These are phyloP conservation scores for Drosophila suzukii DNA, from an alignment of 1,140 invertebrate genomes.

Conservation along the genomic window DNA sequence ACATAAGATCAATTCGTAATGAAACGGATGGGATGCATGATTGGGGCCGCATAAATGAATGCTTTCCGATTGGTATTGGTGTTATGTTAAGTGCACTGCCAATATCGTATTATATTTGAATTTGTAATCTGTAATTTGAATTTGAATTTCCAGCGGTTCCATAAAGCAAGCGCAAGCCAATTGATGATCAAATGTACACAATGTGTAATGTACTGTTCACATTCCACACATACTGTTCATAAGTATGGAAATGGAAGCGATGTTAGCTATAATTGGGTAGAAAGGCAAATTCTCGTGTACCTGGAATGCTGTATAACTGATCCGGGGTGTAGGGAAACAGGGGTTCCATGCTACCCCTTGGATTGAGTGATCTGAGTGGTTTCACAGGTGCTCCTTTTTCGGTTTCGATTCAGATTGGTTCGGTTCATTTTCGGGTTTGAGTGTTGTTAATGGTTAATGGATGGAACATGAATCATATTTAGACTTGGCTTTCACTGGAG, in stretches of 20 bases:
- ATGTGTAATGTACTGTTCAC: conserved; percentile 5
- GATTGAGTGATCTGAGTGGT: conserved; percentile 87
- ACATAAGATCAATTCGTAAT: conserved; percentile 3
- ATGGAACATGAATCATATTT: conserved; percentile 53
- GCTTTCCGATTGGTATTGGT: conserved; percentile 8
- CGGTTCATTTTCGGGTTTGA: conserved; percentile 16
- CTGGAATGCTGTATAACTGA: conserved; percentile 87
- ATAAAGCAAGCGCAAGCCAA: conserved; percentile 18
- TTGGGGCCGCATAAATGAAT: conserved; percentile 9
- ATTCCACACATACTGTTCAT: not conserved
- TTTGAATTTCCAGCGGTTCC: conserved; percentile 6
- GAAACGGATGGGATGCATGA: conserved; percentile 23
- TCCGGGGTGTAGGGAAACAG: conserved; percentile 86
- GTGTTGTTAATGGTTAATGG: conserved; percentile 35
- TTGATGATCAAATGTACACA: conserved; percentile 2
- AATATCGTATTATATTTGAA: not conserved
- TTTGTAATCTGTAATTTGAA: conserved; percentile 7
- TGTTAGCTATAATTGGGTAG: conserved; percentile 18
- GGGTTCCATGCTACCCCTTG: conserved; percentile 85
- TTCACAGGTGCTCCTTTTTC: conserved; percentile 86
- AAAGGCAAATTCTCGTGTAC: conserved; percentile 82
- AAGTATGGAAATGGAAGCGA: not conserved
- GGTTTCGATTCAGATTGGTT: conserved; percentile 8
- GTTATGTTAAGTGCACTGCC: not conserved
- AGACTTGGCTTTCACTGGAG: conserved; percentile 12